Percentiles rank a stretch among this genome's conserved stretches.
These are phyloP conservation scores for Macrostomum lignano DNA, from an alignment of 1,140 invertebrate genomes.

Conservation along the genomic window DNA sequence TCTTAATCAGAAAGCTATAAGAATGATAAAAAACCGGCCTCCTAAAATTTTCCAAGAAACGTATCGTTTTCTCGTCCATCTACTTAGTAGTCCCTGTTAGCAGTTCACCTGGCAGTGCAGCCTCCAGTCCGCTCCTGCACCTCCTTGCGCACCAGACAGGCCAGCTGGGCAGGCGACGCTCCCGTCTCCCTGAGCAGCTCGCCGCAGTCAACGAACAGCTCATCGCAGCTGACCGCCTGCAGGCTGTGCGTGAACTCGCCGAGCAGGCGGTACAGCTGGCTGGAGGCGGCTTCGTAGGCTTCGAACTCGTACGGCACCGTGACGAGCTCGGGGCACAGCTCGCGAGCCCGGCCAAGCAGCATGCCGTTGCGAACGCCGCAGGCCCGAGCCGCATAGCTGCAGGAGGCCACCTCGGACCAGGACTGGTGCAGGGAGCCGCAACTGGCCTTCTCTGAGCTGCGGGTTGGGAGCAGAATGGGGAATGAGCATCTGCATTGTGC, in stretches of 20 bases:
- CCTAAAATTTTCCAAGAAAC: no score
- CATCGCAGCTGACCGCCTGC: conserved; percentile 82
- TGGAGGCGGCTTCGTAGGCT: conserved; percentile 59
- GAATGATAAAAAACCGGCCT: no score
- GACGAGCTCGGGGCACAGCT: conserved; percentile 53
- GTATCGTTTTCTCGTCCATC: no score
- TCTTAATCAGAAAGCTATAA: no score
- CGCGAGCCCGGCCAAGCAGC: conserved; percentile 58
- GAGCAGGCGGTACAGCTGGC: conserved; percentile 36
- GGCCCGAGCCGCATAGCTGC: conserved; percentile 69
- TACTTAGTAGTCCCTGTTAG: no score
- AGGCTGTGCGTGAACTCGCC: conserved; percentile 44
- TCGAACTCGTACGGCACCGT: conserved; percentile 86
- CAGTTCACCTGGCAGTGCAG: no score
- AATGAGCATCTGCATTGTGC: no score
- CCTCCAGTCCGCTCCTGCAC: no score
- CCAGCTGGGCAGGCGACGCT: conserved; percentile 28
- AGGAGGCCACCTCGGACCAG: conserved; percentile 73
- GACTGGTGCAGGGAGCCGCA: no score
- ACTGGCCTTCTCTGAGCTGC: no score
- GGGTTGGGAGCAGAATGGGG: no score
- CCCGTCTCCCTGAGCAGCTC: conserved; percentile 37
- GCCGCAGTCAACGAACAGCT: conserved; percentile 68
- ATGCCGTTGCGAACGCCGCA: conserved; percentile 65
- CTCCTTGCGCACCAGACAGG: no score